Base-by-base conservation (phyloP, 2,797 vertebrate species). In the Eospalax fontanierii region DNA sequence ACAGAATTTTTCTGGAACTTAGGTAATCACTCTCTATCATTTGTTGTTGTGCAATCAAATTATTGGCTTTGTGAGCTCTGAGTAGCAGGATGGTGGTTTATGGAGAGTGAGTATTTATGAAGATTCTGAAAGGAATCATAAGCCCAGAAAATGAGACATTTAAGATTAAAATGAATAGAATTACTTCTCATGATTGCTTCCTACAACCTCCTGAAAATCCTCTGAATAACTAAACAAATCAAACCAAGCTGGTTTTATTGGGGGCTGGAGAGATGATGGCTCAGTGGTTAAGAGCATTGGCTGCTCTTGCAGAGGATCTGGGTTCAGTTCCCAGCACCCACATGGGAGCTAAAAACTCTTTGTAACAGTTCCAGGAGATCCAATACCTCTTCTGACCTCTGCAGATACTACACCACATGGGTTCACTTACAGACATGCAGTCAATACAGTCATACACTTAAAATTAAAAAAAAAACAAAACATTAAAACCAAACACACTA, bases 161-260 rank as follows among this genome's bases (percentile, higher is more conserved):
- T 70, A 63, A 82, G 38, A 89, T 91, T 79, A 87, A 95, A 71
- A 61, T 35, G 15, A 93, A 18, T 74, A 75, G 24, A 90, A 12
- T 89, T 89, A 35, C 38, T 86, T 93, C 50, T 88, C 26, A 57
- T 61, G n/a, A 71, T 87, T 90, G 21, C 61, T 75, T 96, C 50
- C 80, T 2, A 59, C 16, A 70, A 65, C 46, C 66, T 96, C 15
- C 43, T 95, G 15, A 80, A 94, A 93, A 50, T 89, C 43, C 35
- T 38, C 38, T 78, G 78, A 82, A 28, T 80, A 76, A 46, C 3
- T 65, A 87, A 70, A 57, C 33, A 91, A 70, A 59, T 71, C 92
- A 93, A 96, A 70, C n/a, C 71, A 65, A 81, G 59, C 35, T 50
- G 46, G 46, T 50, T 50, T 50, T 50, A 54, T 14, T 9, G 9